Evolutionary conservation across 2,888 invertebrate species (phyloP).

Genomic region (Micoletzkya japonica): DNA sequence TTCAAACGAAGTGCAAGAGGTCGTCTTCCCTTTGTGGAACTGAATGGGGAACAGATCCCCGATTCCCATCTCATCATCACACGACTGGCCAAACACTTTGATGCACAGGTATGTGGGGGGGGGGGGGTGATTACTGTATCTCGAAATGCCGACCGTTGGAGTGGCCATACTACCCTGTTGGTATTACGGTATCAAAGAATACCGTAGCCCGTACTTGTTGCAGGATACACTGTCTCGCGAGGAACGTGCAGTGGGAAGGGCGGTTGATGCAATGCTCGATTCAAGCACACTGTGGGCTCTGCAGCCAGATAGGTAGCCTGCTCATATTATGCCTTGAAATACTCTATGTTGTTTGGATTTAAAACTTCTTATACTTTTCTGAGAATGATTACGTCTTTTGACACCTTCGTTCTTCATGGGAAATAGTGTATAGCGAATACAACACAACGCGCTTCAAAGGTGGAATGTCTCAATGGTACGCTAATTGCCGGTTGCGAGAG

Average conservation of each 20-base stretch:
- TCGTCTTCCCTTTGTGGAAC: slow-evolving; percentile 44
- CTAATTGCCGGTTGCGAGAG: too few relatives aligned
- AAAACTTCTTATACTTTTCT: background rate
- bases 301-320: slow-evolving; percentile 16
- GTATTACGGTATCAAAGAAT: too few relatives aligned
- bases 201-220: slow-evolving; percentile 11
- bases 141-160: slow-evolving; percentile 2
- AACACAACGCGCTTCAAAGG: too few relatives aligned
- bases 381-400: too few relatives aligned
- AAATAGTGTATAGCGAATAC: too few relatives aligned
- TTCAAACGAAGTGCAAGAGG: slow-evolving; percentile 37
- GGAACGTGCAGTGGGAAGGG: slow-evolving; percentile 85
- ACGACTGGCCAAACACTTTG: slow-evolving; percentile 42
- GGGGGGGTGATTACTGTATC: background rate
- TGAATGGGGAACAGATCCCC: slow-evolving; percentile 47
- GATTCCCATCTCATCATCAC: slow-evolving; percentile 48
- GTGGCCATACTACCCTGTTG: background rate
- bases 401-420: too few relatives aligned
- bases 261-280: slow-evolving; percentile 91
- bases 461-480: too few relatives aligned
- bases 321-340: background rate
- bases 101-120: slow-evolving; percentile 12
- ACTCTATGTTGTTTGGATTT: background rate
- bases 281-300: slow-evolving; percentile 74
- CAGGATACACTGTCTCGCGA: slow-evolving; percentile 79